phyloP scores from a whole-genome alignment of 1,140 invertebrate species.

The Drosophila saltans region DNA sequence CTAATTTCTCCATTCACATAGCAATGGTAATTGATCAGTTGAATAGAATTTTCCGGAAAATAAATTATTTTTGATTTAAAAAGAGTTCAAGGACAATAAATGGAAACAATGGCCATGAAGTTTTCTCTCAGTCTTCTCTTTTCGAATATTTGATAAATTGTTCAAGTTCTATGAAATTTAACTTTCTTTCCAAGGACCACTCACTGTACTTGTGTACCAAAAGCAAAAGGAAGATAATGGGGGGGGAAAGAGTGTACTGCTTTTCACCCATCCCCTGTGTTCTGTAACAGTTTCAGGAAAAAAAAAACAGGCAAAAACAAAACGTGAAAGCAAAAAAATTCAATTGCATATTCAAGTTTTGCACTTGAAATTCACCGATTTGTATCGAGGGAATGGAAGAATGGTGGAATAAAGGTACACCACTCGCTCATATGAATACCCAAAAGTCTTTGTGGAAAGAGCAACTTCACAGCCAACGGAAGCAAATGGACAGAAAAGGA shows the following conservation, averaged over 20 bases:
- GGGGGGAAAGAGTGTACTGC: no score
- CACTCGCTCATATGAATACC: conserved; percentile 64
- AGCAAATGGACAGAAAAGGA: conserved; percentile 54
- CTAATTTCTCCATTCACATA: no score
- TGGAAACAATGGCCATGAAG: no score
- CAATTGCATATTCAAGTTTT: conserved; percentile 81
- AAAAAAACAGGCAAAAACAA: conserved; percentile 26
- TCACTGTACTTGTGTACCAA: conserved; percentile 35
- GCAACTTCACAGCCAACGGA: conserved; percentile 46
- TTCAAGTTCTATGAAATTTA: no score
- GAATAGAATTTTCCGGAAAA: no score
- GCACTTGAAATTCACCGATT: conserved; percentile 79
- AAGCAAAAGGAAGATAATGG: background rate
- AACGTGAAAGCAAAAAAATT: conserved; percentile 52
- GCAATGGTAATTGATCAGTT: no score
- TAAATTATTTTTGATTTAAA: no score
- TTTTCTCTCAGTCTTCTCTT: no score
- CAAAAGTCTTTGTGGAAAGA: conserved; percentile 30
- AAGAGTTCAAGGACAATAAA: no score
- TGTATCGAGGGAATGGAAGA: conserved; percentile 52
- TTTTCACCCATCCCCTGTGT: background rate
- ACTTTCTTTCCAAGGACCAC: background rate
- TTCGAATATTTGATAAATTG: no score
- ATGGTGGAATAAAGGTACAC: background rate
- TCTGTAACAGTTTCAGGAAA: conserved; percentile 4